A percentile compares a stretch with the other conserved stretches of the same genome.
Evolutionary conservation across 2,113 vertebrate species (phyloP).

Genomic region (Enhydra lutris): DNA sequence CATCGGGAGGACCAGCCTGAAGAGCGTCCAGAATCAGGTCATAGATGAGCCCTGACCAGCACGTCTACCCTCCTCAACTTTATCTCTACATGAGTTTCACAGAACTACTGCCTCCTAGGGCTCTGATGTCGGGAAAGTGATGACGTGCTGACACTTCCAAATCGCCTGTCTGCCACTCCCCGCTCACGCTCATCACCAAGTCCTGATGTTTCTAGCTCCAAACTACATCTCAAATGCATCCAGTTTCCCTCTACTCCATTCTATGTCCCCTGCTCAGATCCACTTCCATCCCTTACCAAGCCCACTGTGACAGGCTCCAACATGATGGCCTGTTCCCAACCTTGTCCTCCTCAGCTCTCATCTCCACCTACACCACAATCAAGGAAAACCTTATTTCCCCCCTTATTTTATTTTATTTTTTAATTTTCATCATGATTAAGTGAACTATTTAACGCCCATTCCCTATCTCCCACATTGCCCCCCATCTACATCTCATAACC

Average conservation of each 20-base stretch:
- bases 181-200: not conserved
- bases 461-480: not conserved
- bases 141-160: accelerated
- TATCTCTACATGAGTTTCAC: not conserved
- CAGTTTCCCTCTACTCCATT: not conserved
- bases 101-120: accelerated
- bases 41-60: not conserved
- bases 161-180: not conserved
- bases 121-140: not conserved
- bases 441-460: not conserved
- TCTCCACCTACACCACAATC: not conserved
- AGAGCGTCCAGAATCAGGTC: too few species aligned
- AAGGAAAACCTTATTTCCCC: not conserved
- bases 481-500: not conserved
- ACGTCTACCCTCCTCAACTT: accelerated
- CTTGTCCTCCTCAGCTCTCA: too few species aligned
- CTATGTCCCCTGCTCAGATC: accelerated
- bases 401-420: not conserved
- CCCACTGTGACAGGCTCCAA: accelerated
- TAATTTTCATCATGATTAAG: not conserved
- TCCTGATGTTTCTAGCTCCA: not conserved
- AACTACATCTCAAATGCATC: not conserved
- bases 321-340: not conserved
- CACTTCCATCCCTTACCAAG: accelerated
- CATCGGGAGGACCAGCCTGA: not conserved